Evolutionary conservation across 2,888 invertebrate genomes (phyloP), one percentile per base, ranked within the genome.

Genomic region (Allolobophora icterica): DNA sequence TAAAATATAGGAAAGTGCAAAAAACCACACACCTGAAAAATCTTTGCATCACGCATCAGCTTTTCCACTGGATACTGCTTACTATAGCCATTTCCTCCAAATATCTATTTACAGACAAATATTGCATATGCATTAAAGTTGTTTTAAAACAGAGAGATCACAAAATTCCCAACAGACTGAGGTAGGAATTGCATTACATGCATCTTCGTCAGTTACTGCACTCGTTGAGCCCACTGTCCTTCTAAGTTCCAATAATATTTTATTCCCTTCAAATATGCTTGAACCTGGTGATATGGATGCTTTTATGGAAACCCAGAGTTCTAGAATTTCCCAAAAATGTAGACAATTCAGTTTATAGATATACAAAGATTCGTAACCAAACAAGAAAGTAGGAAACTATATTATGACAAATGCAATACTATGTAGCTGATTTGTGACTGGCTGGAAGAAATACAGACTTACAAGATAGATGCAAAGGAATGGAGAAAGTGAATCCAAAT

Each of bases 11-110:
- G 34, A 89, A 45, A 38, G 8, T 5, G 8, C 38, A 38, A 38
- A 38, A 38, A 90, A 84, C 38, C 34, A 84, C n/a, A 90, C 93
- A 95, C 95, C 96, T 99, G 98, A 96, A 97, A 99, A 94, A 99
- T 99, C 96, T 99, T 99, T n/a, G 99, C 99, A 96, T 99, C 99
- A 91, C 99, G 96, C 99, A 99, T 99, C 91, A 99, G 96, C 94
- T 99, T 99, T 95, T 99, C 99, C 0, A 99, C 99, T 0, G 99
- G 99, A 95, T 99, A 99, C 52, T 99, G 99, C 38, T 97, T 97
- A 96, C 99, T 99, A 96, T 98, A 99, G 0, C 99, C 99, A 95
- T 98, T 98, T 38, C 99, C 99, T 58, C 99, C 99, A 95, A 98
- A 98, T 90, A 99, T 96, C 96, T 98, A 94, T 21, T 87, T 84